phyloP scores from a whole-genome alignment of 2,888 invertebrate species.

The Crematogaster levior region DNA sequence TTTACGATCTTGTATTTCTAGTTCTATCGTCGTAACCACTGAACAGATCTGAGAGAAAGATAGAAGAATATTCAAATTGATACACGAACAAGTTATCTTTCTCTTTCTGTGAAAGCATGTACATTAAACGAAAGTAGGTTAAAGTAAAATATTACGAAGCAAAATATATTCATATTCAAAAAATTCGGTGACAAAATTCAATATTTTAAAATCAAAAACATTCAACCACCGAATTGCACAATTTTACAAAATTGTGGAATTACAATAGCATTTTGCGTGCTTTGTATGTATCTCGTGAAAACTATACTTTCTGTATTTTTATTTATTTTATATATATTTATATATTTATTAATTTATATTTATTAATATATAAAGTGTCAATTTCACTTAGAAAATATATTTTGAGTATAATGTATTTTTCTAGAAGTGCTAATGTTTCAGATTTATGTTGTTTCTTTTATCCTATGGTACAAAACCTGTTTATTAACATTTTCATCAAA shows the following conservation, averaged over 20 bases:
- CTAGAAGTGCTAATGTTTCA: not conserved
- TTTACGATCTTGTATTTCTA: not conserved
- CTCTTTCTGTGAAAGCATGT: conserved; percentile 15
- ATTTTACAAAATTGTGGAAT: not conserved
- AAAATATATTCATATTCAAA: not conserved
- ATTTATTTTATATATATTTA: not conserved
- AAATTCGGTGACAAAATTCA: conserved; percentile 6
- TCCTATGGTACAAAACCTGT: not conserved
- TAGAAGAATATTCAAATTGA: not conserved
- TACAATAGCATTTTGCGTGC: not conserved
- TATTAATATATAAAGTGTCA: not conserved
- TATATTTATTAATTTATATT: not conserved
- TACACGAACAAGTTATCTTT: not conserved
- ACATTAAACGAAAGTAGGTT: not conserved
- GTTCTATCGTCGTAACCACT: not conserved
- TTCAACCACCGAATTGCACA: not conserved
- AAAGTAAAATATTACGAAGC: not conserved
- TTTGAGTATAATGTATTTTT: not conserved
- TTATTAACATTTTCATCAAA: not conserved
- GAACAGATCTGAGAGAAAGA: not conserved
- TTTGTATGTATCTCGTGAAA: not conserved
- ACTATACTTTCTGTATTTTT: not conserved
- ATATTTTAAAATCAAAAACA: not conserved
- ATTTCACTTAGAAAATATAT: not conserved
- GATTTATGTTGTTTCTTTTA: not conserved